These are phyloP conservation scores for Clarias fuscus DNA, from an alignment of 2,797 vertebrate species.

Conservation along the genomic window DNA sequence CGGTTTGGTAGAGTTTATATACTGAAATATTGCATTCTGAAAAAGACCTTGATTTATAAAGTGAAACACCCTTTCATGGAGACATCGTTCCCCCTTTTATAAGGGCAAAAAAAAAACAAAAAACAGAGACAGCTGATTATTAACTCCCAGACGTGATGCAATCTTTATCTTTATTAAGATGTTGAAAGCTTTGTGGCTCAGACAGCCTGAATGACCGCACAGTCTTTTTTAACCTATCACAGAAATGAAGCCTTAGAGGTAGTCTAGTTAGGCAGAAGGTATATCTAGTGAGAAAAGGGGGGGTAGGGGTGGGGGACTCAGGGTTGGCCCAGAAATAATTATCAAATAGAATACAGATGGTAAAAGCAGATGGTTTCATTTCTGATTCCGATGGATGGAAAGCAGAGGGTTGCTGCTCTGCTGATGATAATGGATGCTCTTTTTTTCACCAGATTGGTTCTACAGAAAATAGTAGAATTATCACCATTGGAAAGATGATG, in stretches of 20 bases:
- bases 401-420: conserved; percentile 66
- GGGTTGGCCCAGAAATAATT: conserved; percentile 70
- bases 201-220: conserved; percentile 41
- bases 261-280: conserved; percentile 20
- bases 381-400: conserved; percentile 62
- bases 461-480: conserved; percentile 13
- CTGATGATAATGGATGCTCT: conserved; percentile 74
- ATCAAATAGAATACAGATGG: conserved; percentile 78
- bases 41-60: conserved; percentile 70
- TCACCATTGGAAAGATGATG: conserved; percentile 18
- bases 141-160: conserved; percentile 70
- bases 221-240: conserved; percentile 9
- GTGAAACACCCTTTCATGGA: conserved; percentile 64
- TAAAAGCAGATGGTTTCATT: conserved; percentile 81
- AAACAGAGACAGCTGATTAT: conserved; percentile 66
- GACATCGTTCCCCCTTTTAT: background rate
- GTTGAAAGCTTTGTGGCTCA: conserved; percentile 72
- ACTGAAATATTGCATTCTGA: conserved; percentile 62
- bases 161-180: conserved; percentile 79
- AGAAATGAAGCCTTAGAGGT: conserved; percentile 34
- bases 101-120: conserved; percentile 42
- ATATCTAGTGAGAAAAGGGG: conserved; percentile 4
- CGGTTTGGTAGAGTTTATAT: conserved; percentile 2
- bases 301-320: conserved; percentile 41
- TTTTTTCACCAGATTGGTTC: conserved; percentile 7